A percentile compares a stretch with the other conserved stretches of the same genome.
These are phyloP conservation scores for Gortyna flavago DNA, from an alignment of 2,888 invertebrate genomes.

Conservation along the genomic window DNA sequence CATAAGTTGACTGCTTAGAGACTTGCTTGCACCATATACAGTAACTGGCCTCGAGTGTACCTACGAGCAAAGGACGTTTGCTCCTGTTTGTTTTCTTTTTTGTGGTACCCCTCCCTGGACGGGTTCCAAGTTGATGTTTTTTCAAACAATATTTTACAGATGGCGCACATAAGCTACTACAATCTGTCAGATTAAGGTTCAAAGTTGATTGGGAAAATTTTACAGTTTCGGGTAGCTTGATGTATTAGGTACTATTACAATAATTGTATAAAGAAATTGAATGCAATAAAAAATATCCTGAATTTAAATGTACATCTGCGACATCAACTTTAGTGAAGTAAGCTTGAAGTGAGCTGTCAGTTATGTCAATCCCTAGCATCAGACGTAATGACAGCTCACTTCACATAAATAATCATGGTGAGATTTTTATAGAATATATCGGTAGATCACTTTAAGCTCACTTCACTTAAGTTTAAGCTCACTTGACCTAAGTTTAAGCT, in stretches of 20 bases:
- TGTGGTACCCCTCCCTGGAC: neutral
- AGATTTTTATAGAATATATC: too few relatives aligned
- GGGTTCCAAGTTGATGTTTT: neutral
- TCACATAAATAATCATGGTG: too few relatives aligned
- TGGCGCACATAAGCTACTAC: too few relatives aligned
- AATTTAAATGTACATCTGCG: too few relatives aligned
- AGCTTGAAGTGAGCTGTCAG: neutral
- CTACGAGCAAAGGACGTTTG: slow-evolving; percentile 31
- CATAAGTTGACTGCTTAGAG: slow-evolving; percentile 49
- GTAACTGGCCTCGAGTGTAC: slow-evolving; percentile 41
- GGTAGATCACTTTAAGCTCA: too few relatives aligned
- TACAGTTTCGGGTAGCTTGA: too few relatives aligned
- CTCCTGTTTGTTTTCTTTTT: neutral
- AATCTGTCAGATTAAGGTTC: too few relatives aligned
- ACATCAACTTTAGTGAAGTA: neutral
- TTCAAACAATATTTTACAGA: neutral
- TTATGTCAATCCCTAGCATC: too few relatives aligned
- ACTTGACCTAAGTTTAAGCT: too few relatives aligned
- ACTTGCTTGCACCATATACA: slow-evolving; percentile 47
- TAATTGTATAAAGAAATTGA: neutral
- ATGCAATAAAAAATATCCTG: neutral
- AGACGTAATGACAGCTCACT: too few relatives aligned
- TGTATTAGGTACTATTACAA: neutral
- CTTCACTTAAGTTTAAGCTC: too few relatives aligned
- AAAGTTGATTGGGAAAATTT: too few relatives aligned